Base-by-base conservation (phyloP, 2,113 vertebrate species). In the Thinocorus orbignyianus region DNA sequence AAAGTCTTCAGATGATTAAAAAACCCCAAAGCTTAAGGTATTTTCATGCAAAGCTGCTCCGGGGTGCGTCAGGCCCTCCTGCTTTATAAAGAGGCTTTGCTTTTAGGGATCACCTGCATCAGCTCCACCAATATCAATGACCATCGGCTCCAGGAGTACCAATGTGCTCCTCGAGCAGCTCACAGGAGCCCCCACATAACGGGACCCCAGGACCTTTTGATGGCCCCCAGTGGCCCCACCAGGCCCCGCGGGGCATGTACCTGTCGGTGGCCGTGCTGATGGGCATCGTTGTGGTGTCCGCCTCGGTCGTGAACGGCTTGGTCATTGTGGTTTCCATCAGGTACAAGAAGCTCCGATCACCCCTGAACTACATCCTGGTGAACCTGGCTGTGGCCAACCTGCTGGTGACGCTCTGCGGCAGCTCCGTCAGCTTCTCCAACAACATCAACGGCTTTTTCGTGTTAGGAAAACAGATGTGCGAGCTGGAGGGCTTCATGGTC, bases 401-500 rank as follows among this genome's bases (percentile, higher is more conserved):
- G 81, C 88, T 98, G 81, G 97, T 98, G 88, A 97, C 97, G 1
- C 85, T 97, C 39, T 97, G 97, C 1, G 97, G 97, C 72, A 98
- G 96, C 93, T 97, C 95, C 37, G 28, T 98, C 91, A 97, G 97
- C 92, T 96, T 98, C 64, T 88, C 95, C 92, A 98, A 97, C 94
- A 98, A 97, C 83, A 35, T 95, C 88, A 51, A 48, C 1, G 96
- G 97, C 69, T 98, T 97, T 92, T 98, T 97, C 2, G 39, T 84
- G 2, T 70, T 97, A 0, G 95, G 98, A 61, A 23, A 68, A 0
- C 18, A 6, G 3, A 10, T 96, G 46, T 97, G 97, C 2, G 31
- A 96, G 92, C 95, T 98, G 31, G 97, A 98, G 94, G 98, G 97
- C 70, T 98, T 98, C 97, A 96, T 97, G 97, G 97, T 98, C 42